These are phyloP conservation scores for Rhinatrema bivittatum DNA, from an alignment of 2,797 vertebrate genomes.

Conservation along the genomic window DNA sequence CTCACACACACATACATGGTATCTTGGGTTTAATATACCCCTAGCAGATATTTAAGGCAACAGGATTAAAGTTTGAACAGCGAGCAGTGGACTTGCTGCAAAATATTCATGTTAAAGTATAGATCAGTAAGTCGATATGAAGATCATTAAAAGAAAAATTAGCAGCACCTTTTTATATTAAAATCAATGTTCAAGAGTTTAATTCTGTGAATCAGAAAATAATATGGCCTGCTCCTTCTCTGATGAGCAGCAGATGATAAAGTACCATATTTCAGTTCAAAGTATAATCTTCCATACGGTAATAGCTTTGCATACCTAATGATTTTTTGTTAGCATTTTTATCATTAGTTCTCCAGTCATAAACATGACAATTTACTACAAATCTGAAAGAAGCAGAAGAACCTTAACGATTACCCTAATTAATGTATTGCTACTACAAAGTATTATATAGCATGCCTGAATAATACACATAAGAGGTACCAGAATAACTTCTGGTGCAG, in stretches of 20 bases:
- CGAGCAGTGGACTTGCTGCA: conserved; percentile 1
- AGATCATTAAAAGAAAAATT: conserved; percentile 30
- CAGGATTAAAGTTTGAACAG: neutral
- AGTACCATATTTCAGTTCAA: conserved; percentile 31
- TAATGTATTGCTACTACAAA: conserved; percentile 5
- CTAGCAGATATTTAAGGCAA: neutral
- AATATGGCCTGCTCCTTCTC: conserved; percentile 24
- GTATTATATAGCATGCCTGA: neutral
- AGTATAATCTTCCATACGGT: conserved; percentile 31
- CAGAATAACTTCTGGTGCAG: neutral
- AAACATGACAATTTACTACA: conserved; percentile 24
- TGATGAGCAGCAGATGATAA: conserved; percentile 30
- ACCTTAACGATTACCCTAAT: conserved; percentile 15
- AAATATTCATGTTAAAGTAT: conserved; percentile 19
- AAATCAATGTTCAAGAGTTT: conserved; percentile 33
- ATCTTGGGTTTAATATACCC: too few relatives aligned
- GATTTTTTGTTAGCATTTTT: conserved; percentile 30
- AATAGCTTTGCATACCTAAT: conserved; percentile 34
- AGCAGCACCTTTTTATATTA: conserved; percentile 35
- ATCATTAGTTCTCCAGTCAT: conserved; percentile 25
- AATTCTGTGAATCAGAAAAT: conserved; percentile 37
- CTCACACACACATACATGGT: too few relatives aligned
- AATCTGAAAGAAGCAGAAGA: conserved; percentile 24
- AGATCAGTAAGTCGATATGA: conserved; percentile 4
- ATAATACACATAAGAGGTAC: neutral